A percentile compares a stretch with the other conserved stretches of the same genome.
Evolutionary conservation across 2,888 invertebrate species (phyloP).

Genomic region (Clanis bilineata): DNA sequence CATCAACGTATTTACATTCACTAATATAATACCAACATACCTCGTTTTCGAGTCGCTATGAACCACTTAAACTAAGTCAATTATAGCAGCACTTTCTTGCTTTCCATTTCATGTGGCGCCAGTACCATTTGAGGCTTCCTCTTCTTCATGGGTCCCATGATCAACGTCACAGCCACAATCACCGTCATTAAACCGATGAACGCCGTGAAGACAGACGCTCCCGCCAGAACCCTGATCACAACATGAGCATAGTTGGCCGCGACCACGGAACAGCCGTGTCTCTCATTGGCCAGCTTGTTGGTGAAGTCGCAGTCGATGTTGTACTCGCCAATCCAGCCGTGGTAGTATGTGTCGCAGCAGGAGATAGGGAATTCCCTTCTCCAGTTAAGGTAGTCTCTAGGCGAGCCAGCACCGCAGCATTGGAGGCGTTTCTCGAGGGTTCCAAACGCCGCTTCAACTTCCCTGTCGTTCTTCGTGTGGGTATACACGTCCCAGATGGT

Average conservation of each 20-base stretch:
- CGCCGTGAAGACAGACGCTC: conserved; percentile 52
- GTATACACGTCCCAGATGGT: conserved; percentile 69
- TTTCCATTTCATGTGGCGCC: conserved; percentile 60
- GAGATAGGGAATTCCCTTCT: conserved; percentile 64
- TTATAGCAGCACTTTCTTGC: conserved; percentile 65
- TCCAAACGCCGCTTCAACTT: conserved; percentile 51
- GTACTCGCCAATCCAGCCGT: conserved; percentile 60
- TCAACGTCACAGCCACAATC: conserved; percentile 46
- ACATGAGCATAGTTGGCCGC: conserved; percentile 63
- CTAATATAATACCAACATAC: neutral
- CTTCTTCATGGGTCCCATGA: conserved; percentile 44
- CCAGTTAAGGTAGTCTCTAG: conserved; percentile 69
- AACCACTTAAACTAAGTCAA: neutral
- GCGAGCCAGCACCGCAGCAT: conserved; percentile 69
- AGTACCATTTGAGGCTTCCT: conserved; percentile 42
- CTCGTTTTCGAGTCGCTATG: neutral
- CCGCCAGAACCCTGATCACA: conserved; percentile 57
- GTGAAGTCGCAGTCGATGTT: conserved; percentile 66
- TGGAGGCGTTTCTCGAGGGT: conserved; percentile 63
- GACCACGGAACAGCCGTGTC: conserved; percentile 67
- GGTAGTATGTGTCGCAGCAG: conserved; percentile 70
- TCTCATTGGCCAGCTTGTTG: conserved; percentile 69
- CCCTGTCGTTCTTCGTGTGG: conserved; percentile 52
- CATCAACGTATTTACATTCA: too few species aligned
- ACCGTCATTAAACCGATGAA: conserved; percentile 55